Base-by-base conservation (phyloP, 1,140 invertebrate genomes). In the Lerema accius region DNA sequence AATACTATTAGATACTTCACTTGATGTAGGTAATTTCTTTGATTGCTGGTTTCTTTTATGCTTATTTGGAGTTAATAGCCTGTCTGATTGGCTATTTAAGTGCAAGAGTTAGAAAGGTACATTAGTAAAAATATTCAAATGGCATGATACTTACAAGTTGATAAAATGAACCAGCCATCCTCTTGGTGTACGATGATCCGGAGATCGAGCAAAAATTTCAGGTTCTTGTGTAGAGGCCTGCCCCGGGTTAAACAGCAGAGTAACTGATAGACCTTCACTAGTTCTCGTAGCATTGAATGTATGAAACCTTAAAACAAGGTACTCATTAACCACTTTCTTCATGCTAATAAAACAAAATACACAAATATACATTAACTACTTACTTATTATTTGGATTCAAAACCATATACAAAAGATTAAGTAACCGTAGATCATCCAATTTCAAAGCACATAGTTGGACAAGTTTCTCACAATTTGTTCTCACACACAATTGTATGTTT, bases 161-260 rank as follows among this genome's bases (percentile, higher is more conserved):
- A 99, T 96, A 63, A 99, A 92, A 93, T 99, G 98, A 53, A 99
- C 97, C 28, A 99, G 94, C 98, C 98, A 99, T 43, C 98, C 98
- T 80, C 96, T 93, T 37, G 95, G 95, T 79, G 93, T 94, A 69
- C 95, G 93, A 15, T 94, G 93, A 86, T 97, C 97, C 63, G 93
- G 92, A 46, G 96, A 94, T 78, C 94, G 93, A 23, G 97, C 97
- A 93, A 93, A 98, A 66, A 97, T 90, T 87, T 96, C 95, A 16
- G 65, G 26, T 46, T 90, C 86, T 43, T 86, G 80, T 10, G 76
- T 89, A 65, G 82, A 79, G 6, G 78, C 80, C 61, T 86, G 82
- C 0, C 78, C 79, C 49, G 69, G 60, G 46, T 67, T 63, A 26
- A 70, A 40, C n/a, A 69, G 60, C 56, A 93, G 93, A 53, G 76